phyloP scores from a whole-genome alignment of 2,888 invertebrate species.

The Esperia sulphurella region DNA sequence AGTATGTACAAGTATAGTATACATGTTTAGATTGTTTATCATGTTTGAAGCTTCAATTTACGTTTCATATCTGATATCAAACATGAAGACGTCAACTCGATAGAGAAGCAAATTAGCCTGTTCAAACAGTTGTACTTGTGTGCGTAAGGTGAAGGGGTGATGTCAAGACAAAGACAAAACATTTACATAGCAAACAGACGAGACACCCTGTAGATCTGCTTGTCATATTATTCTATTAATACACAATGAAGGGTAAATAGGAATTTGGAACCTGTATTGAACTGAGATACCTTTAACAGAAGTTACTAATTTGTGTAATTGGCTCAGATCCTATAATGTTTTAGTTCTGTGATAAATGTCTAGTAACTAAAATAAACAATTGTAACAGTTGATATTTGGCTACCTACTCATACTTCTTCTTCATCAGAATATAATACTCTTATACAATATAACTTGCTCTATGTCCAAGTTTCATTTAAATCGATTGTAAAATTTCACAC shows the following conservation, averaged over 20 bases:
- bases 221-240: constrained; percentile 3
- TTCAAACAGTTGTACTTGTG: constrained; percentile 26
- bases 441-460: too few relatives aligned
- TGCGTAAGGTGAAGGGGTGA: constrained; percentile 23
- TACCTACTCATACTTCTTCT: too few relatives aligned
- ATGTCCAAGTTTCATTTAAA: too few relatives aligned
- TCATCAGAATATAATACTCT: too few relatives aligned
- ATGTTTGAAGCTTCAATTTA: constrained; percentile 20
- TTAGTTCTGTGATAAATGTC: too few relatives aligned
- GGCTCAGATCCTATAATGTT: too few relatives aligned
- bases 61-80: constrained; percentile 20
- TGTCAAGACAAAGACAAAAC: constrained; percentile 23
- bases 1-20: neutral
- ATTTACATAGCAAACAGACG: constrained; percentile 26
- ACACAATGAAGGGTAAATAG: neutral
- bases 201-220: constrained; percentile 7
- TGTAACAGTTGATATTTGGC: too few relatives aligned
- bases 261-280: neutral
- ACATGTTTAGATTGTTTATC: constrained; percentile 11
- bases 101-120: constrained; percentile 35
- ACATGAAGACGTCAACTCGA: constrained; percentile 28
- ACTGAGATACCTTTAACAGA: too few relatives aligned
- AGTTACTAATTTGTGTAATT: neutral
- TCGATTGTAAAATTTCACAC: too few relatives aligned
- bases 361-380: too few relatives aligned